phyloP scores from a whole-genome alignment of 2,888 invertebrate species.

The Orchesella flavescens region DNA sequence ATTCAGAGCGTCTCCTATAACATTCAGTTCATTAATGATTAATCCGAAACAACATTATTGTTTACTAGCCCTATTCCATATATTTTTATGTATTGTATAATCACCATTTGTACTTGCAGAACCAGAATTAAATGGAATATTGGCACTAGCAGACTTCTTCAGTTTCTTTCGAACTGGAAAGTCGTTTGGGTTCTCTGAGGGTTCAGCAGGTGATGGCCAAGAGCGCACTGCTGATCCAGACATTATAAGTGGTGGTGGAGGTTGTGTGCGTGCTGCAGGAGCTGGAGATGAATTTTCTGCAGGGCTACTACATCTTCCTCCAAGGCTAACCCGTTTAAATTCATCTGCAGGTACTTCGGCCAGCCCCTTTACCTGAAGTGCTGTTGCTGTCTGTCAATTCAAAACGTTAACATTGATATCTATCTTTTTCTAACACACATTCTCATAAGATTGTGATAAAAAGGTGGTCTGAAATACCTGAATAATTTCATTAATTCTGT shows the following conservation, averaged over 20 bases:
- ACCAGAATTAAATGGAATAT: slow-evolving; percentile 62
- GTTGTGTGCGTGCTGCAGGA: slow-evolving; percentile 42
- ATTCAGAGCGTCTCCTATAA: slow-evolving; percentile 54
- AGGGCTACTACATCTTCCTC: slow-evolving; percentile 47
- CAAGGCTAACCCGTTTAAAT: slow-evolving; percentile 69
- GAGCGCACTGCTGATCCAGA: slow-evolving; percentile 62
- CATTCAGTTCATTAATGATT: background rate
- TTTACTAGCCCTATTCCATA: no score
- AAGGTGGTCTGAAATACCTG: slow-evolving; percentile 74
- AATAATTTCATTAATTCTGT: slow-evolving; percentile 82
- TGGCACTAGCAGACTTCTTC: slow-evolving; percentile 71
- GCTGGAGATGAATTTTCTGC: slow-evolving; percentile 37
- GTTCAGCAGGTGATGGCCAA: slow-evolving; percentile 65
- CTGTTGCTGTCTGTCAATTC: slow-evolving; percentile 86
- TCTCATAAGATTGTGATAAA: slow-evolving; percentile 74
- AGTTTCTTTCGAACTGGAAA: slow-evolving; percentile 71
- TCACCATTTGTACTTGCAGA: slow-evolving; percentile 72
- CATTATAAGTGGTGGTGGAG: slow-evolving; percentile 65
- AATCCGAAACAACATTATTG: slow-evolving; percentile 4
- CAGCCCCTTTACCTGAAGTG: slow-evolving; percentile 89
- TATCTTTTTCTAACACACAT: background rate
- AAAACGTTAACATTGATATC: background rate
- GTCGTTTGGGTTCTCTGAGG: slow-evolving; percentile 61
- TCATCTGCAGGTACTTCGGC: slow-evolving; percentile 84
- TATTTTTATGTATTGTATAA: background rate